Percentiles rank a stretch among this genome's conserved stretches.
Evolutionary conservation across 2,113 vertebrate genomes (phyloP).

Genomic region (Anarrhichthys ocellatus): DNA sequence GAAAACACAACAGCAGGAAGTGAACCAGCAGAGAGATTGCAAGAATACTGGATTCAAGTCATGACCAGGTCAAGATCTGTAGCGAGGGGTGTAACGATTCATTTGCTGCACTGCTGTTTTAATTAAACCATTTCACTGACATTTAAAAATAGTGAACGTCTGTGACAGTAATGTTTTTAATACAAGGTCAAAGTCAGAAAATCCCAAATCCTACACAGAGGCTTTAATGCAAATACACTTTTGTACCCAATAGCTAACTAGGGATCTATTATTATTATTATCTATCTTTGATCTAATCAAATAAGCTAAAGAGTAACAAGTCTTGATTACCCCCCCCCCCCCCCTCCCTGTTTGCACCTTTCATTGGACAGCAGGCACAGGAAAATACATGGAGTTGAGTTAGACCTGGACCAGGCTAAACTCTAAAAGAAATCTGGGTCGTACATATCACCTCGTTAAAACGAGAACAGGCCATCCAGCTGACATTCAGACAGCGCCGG

Average conservation of each 20-base stretch:
- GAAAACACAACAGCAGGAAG: not conserved
- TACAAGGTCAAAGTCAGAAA: not conserved
- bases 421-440: slow-evolving; percentile 68
- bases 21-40: not conserved
- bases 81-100: not conserved
- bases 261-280: no score
- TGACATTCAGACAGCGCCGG: slow-evolving; percentile 78
- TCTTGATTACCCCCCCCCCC: slow-evolving; percentile 3
- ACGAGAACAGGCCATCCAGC: slow-evolving; percentile 69
- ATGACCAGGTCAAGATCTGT: not conserved
- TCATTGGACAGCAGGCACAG: slow-evolving; percentile 8
- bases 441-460: slow-evolving; percentile 73
- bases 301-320: slow-evolving; percentile 24
- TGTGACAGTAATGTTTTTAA: not conserved
- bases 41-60: not conserved
- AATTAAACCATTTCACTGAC: not conserved
- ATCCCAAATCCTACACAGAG: not conserved
- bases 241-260: not conserved
- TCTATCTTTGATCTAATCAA: not conserved
- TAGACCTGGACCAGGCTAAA: slow-evolving; percentile 53
- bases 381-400: slow-evolving; percentile 26
- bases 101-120: not conserved
- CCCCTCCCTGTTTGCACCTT: not conserved
- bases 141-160: not conserved
- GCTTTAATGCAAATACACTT: not conserved